Percentiles rank a stretch among this genome's conserved stretches.
These are phyloP conservation scores for Melanotaenia pygmaea DNA, from an alignment of 2,797 vertebrate species.

Conservation along the genomic window DNA sequence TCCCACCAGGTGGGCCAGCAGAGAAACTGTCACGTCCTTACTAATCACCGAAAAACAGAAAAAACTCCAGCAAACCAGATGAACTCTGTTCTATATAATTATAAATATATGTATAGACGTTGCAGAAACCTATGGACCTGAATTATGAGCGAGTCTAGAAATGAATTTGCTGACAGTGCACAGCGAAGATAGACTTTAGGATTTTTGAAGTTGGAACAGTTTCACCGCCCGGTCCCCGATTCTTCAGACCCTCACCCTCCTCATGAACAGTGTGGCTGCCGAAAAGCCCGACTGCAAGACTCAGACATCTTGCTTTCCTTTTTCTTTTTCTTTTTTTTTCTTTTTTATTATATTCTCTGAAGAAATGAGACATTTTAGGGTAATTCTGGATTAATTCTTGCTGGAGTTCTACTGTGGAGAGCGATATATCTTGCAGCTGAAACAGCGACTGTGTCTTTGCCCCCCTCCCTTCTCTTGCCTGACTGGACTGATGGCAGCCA, in stretches of 20 bases:
- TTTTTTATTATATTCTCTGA: conserved; percentile 59
- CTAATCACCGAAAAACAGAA: conserved; percentile 73
- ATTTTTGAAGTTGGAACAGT: conserved; percentile 65
- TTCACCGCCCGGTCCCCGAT: conserved; percentile 33
- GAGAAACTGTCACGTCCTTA: conserved; percentile 73
- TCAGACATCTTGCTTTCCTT: conserved; percentile 59
- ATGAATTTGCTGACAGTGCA: conserved; percentile 45
- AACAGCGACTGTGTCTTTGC: conserved; percentile 60
- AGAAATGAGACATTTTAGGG: conserved; percentile 71
- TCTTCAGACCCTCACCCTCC: conserved; percentile 13
- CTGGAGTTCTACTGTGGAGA: conserved; percentile 70
- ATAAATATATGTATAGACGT: conserved; percentile 84
- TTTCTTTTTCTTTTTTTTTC: conserved; percentile 33
- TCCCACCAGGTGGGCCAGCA: conserved; percentile 44
- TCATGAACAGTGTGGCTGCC: conserved; percentile 63
- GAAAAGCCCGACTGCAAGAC: conserved; percentile 54
- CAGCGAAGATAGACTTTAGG: conserved; percentile 63
- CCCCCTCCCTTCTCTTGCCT: conserved; percentile 52
- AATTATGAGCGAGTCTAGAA: conserved; percentile 50
- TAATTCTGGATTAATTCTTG: conserved; percentile 57
- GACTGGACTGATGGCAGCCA: conserved; percentile 73
- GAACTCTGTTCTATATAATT: conserved; percentile 80
- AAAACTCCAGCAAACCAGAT: conserved; percentile 75
- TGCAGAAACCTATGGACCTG: conserved; percentile 79
- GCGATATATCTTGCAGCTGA: conserved; percentile 58